These are phyloP conservation scores for Eclectus roratus DNA, from an alignment of 2,113 vertebrate genomes.

Conservation along the genomic window DNA sequence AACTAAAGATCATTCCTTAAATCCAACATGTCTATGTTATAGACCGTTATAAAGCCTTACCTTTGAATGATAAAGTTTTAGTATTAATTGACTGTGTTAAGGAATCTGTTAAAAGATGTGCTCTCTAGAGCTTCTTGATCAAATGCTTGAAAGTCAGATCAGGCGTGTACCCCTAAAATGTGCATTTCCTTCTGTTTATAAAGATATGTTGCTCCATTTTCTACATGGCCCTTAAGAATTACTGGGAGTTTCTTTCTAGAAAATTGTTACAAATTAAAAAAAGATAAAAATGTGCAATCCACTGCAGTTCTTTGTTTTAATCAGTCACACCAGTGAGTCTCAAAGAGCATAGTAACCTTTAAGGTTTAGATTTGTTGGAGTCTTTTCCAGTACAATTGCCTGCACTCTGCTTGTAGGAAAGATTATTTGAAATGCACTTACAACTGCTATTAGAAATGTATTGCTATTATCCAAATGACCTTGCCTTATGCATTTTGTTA, in stretches of 20 bases:
- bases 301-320: background rate
- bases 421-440: background rate
- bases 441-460: background rate
- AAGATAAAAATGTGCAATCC: background rate
- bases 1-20: background rate
- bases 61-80: background rate
- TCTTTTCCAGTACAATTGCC: background rate
- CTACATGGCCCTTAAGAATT: background rate
- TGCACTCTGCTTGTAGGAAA: background rate
- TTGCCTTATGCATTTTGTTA: constrained; percentile 18
- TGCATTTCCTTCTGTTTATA: background rate
- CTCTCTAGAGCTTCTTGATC: background rate
- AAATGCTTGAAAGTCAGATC: background rate
- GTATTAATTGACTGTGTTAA: background rate
- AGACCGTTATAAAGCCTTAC: background rate
- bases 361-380: constrained; percentile 9
- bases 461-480: background rate
- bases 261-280: background rate
- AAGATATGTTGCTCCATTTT: background rate
- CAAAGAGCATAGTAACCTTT: background rate
- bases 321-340: background rate
- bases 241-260: background rate
- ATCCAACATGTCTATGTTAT: background rate
- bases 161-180: background rate
- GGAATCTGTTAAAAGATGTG: background rate